Evolutionary conservation across 2,797 vertebrate genomes (phyloP).

Genomic region (Pyrrhura leucotis): DNA sequence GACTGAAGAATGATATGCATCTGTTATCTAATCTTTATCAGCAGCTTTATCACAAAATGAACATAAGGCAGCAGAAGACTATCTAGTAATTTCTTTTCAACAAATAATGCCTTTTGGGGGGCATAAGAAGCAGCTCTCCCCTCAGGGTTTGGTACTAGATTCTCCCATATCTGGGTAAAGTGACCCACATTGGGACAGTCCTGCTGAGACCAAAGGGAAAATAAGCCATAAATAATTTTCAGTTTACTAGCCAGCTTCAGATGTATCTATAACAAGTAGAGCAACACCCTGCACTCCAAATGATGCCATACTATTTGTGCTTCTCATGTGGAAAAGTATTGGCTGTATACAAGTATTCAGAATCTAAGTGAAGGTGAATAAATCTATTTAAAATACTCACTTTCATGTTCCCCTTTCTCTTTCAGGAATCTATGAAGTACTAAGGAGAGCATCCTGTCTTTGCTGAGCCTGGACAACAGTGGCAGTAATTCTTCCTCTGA

Average conservation of each 20-base stretch:
- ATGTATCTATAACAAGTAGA: background rate
- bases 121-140: background rate
- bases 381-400: background rate
- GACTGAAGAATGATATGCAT: background rate
- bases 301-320: fast-evolving
- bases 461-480: background rate
- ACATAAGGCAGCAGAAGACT: background rate
- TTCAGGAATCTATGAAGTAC: background rate
- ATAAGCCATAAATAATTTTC: background rate
- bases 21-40: background rate
- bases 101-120: background rate
- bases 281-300: fast-evolving
- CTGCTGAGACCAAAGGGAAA: background rate
- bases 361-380: background rate
- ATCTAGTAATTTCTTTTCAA: background rate
- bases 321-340: background rate
- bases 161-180: background rate
- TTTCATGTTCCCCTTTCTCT: background rate
- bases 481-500: background rate
- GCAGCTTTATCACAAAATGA: background rate
- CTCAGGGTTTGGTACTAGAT: background rate
- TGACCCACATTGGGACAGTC: fast-evolving
- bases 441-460: background rate
- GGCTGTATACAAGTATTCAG: background rate
- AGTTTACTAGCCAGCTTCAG: background rate